Percentiles rank a stretch among this genome's conserved stretches.
phyloP scores from a whole-genome alignment of 2,113 vertebrate genomes.

The Megaptera novaeangliae region DNA sequence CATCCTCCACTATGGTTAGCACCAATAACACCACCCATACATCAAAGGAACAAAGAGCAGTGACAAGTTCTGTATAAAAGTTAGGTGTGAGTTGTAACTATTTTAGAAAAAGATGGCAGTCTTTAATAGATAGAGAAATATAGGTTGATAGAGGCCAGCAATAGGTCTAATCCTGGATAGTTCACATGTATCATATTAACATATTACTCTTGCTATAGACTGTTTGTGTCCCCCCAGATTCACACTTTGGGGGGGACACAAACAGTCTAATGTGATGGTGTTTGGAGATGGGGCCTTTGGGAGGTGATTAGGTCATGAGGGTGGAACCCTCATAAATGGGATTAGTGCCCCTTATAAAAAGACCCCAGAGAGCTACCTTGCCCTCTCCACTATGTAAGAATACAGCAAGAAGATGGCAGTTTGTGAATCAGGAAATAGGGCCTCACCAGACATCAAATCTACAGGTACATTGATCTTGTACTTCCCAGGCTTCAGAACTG shows the following conservation, averaged over 20 bases:
- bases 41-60: neutral
- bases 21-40: accelerated
- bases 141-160: neutral
- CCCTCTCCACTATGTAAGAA: neutral
- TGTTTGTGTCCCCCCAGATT: neutral
- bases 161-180: neutral
- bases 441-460: neutral
- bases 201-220: neutral
- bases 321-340: neutral
- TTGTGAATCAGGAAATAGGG: neutral
- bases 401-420: neutral
- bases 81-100: neutral
- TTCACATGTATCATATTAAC: neutral
- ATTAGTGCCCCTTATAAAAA: neutral
- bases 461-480: neutral
- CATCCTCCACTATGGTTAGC: neutral
- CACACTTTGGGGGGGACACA: neutral
- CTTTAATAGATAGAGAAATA: neutral
- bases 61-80: neutral
- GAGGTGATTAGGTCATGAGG: neutral
- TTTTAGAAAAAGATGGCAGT: neutral
- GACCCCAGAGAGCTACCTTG: neutral
- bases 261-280: neutral
- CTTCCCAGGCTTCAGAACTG: neutral
- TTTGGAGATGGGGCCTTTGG: neutral